Evolutionary conservation across 2,888 invertebrate species (phyloP), one percentile per base, ranked within the genome.

Genomic region (Himalopsyche anomala): DNA sequence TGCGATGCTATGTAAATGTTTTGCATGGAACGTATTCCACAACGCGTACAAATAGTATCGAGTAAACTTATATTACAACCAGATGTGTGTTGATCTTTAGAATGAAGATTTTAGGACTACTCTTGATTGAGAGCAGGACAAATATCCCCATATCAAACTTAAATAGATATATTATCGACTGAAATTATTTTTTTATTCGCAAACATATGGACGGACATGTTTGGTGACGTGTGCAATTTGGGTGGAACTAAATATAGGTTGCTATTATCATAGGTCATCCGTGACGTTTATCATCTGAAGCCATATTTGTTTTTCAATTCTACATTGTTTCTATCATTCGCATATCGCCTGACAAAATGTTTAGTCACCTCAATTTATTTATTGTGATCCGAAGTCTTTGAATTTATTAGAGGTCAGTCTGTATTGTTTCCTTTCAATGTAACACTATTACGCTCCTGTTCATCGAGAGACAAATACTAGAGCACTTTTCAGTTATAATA

Each of bases 401-500:
- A 69, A 69, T 69, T 69, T 69, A 28, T 19, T 69, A 17, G 69
- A 69, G 69, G 69, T 69, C 69, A 69, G 69, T 17, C 69, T 28
- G 69, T 17, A 28, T 36, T 69, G 28, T 36, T 69, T 28, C 28
- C 5, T 28, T 19, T 9, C 8, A 45, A 36, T 15, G 19, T 38
- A 36, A 38, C 74, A 74, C 11, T 74, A 51, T 74, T 74, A 11
- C 36, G 12, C 36, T 36, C 38, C 0, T 36, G 38, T 15, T 74
- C 15, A 38, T 38, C 36, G 74, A 19, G 74, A 38, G 74, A 11
- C 74, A 74, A 74, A 36, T 74, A 74, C 17, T 51, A 51, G 45
- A 11, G 11, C 11, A 6, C 9, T 51, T 51, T 9, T 51, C 45
- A 42, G 42, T 42, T 12, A 3, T 1, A 51, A 51, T 15, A 51